Percentiles rank a stretch among this genome's conserved stretches.
phyloP scores from a whole-genome alignment of 2,888 invertebrate genomes.

The Gnatocerus cornutus region DNA sequence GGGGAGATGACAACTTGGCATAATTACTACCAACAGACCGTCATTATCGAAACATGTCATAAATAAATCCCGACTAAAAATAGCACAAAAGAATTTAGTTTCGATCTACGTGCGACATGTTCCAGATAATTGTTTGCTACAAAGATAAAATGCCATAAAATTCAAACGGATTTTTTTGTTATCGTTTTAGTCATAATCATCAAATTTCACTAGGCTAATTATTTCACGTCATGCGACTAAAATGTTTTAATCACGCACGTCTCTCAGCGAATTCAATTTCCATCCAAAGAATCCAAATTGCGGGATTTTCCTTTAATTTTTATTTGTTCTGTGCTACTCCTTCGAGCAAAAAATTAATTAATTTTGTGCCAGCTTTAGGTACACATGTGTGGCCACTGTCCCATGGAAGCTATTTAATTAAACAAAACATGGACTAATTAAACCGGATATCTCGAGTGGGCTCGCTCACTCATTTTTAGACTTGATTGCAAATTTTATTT shows the following conservation, averaged over 20 bases:
- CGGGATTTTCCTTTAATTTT: slow-evolving; percentile 7
- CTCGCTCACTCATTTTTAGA: slow-evolving; percentile 17
- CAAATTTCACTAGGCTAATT: slow-evolving; percentile 28
- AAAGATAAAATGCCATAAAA: too few species aligned
- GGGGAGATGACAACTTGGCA: slow-evolving; percentile 31
- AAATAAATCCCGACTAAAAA: slow-evolving; percentile 23
- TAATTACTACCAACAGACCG: slow-evolving; percentile 30
- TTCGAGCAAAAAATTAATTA: slow-evolving; percentile 34
- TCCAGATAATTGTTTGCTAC: too few species aligned
- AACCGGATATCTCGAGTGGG: slow-evolving; percentile 26
- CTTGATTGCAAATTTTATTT: slow-evolving; percentile 23
- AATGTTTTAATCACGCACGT: slow-evolving; percentile 27
- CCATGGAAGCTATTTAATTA: slow-evolving; percentile 37
- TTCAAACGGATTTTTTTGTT: too few species aligned
- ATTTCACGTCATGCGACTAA: slow-evolving; percentile 26
- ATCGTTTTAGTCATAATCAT: too few species aligned
- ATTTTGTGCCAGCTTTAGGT: slow-evolving; percentile 22
- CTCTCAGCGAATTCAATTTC: slow-evolving; percentile 30
- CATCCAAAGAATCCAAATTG: slow-evolving; percentile 28
- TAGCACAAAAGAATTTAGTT: neutral
- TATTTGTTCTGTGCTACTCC: slow-evolving; percentile 16
- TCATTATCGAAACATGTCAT: slow-evolving; percentile 34
- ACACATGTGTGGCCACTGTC: slow-evolving; percentile 29
- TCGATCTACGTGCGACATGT: too few species aligned
- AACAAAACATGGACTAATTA: slow-evolving; percentile 41